A percentile compares a stretch with the other conserved stretches of the same genome.
Evolutionary conservation across 2,888 invertebrate species (phyloP).

Genomic region (Hydroisotoma schaefferi): DNA sequence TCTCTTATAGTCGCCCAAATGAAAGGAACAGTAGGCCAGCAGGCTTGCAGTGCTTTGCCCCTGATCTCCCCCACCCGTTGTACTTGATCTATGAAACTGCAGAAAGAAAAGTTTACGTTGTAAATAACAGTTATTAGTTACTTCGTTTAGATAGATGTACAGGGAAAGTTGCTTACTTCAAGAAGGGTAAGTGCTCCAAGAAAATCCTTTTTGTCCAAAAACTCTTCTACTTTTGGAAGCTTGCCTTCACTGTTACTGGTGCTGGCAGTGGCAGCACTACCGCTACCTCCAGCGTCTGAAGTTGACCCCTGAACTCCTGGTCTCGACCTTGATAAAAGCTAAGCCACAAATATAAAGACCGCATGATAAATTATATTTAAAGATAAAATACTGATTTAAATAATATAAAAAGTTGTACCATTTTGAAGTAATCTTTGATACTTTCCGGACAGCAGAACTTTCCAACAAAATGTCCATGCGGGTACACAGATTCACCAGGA

Average conservation of each 20-base stretch:
- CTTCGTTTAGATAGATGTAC: neutral
- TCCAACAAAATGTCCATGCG: too few species aligned
- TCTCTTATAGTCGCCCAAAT: constrained; percentile 86
- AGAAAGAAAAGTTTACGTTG: neutral
- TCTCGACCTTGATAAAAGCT: constrained; percentile 44
- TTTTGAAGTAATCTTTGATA: too few species aligned
- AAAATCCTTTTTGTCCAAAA: constrained; percentile 83
- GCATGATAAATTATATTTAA: too few species aligned
- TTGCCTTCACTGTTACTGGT: constrained; percentile 44
- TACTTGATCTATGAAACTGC: constrained; percentile 3
- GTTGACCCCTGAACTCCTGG: constrained; percentile 32
- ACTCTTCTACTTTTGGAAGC: constrained; percentile 83
- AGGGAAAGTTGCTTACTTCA: constrained; percentile 61
- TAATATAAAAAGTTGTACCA: too few species aligned
- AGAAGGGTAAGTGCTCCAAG: constrained; percentile 88
- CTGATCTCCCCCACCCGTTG: too few species aligned
- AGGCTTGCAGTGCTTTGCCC: constrained; percentile 54
- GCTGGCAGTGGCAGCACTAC: neutral
- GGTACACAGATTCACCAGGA: too few species aligned
- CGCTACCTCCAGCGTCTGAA: constrained; percentile 1
- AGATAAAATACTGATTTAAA: too few species aligned
- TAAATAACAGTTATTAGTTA: neutral
- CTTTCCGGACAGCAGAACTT: too few species aligned
- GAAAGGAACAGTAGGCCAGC: constrained; percentile 94
- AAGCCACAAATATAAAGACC: neutral